phyloP scores from a whole-genome alignment of 2,888 invertebrate species.

The Orthosia incerta region DNA sequence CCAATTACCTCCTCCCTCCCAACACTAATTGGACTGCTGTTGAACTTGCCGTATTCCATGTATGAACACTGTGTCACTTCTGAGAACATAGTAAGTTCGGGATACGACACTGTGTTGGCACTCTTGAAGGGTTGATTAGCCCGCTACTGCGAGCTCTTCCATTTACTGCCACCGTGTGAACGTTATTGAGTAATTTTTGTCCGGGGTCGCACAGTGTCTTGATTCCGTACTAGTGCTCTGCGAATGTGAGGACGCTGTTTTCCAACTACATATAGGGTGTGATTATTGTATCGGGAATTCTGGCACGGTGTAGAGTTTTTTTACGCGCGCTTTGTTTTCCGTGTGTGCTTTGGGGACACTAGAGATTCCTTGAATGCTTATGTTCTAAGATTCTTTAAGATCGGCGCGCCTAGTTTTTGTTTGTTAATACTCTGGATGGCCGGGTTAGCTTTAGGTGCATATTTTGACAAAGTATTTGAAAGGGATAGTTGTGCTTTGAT shows the following conservation, averaged over 20 bases:
- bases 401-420: slow-evolving; percentile 40
- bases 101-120: slow-evolving; percentile 42
- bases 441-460: neutral
- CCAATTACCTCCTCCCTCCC: slow-evolving; percentile 80
- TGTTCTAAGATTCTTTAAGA: slow-evolving; percentile 36
- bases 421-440: slow-evolving; percentile 17
- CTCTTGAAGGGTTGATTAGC: slow-evolving; percentile 37
- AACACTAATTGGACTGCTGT: slow-evolving; percentile 77
- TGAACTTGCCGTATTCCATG: slow-evolving; percentile 54
- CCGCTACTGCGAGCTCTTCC: slow-evolving; percentile 58
- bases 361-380: slow-evolving; percentile 48
- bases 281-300: slow-evolving; percentile 27
- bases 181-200: slow-evolving; percentile 43
- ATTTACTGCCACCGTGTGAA: slow-evolving; percentile 44
- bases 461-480: neutral
- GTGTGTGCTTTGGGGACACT: slow-evolving; percentile 38
- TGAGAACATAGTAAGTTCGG: slow-evolving; percentile 37
- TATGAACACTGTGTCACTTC: slow-evolving; percentile 43
- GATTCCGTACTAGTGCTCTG: slow-evolving; percentile 10
- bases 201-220: slow-evolving; percentile 52
- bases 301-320: slow-evolving; percentile 48
- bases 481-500: neutral
- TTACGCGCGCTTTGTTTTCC: slow-evolving; percentile 10
- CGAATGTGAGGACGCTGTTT: slow-evolving; percentile 36
- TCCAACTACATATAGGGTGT: slow-evolving; percentile 37